phyloP scores from a whole-genome alignment of 92 coral and sea anemone species.

The Porites rus region DNA sequence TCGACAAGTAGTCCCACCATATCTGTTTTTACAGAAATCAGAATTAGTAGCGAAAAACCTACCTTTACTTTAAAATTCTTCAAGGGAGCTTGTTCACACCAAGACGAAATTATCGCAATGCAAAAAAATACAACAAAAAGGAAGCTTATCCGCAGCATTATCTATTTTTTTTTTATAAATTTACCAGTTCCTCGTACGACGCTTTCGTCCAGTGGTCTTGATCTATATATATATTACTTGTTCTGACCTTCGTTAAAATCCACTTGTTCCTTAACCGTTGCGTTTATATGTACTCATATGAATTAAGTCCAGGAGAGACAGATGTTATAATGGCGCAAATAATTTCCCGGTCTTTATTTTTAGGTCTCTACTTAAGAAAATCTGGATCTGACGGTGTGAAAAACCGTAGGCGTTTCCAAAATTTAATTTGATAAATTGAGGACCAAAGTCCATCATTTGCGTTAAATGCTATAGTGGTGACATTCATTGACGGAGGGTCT shows the following conservation, averaged over 20 bases:
- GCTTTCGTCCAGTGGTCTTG: too few species aligned
- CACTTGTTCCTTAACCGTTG: too few species aligned
- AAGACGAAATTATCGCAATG: too few species aligned
- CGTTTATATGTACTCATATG: background rate
- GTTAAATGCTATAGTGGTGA: background rate
- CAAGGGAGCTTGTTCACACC: background rate
- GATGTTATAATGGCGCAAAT: too few species aligned
- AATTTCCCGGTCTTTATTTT: background rate
- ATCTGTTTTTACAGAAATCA: background rate
- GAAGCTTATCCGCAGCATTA: background rate
- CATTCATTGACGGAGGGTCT: too few species aligned
- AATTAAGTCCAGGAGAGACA: too few species aligned
- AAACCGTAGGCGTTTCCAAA: constrained; percentile 9
- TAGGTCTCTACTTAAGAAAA: background rate
- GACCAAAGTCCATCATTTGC: background rate
- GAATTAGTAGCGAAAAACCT: background rate
- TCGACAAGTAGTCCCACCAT: too few species aligned
- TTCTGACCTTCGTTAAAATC: too few species aligned
- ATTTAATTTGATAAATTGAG: background rate
- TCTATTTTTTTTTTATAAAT: too few species aligned
- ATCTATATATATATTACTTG: too few species aligned
- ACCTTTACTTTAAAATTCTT: background rate
- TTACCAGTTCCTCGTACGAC: too few species aligned
- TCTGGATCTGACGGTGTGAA: background rate
- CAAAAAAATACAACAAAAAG: background rate